Percentiles rank a stretch among this genome's conserved stretches.
Evolutionary conservation across 1,140 invertebrate species (phyloP).

Genomic region (Cydia strobilella): DNA sequence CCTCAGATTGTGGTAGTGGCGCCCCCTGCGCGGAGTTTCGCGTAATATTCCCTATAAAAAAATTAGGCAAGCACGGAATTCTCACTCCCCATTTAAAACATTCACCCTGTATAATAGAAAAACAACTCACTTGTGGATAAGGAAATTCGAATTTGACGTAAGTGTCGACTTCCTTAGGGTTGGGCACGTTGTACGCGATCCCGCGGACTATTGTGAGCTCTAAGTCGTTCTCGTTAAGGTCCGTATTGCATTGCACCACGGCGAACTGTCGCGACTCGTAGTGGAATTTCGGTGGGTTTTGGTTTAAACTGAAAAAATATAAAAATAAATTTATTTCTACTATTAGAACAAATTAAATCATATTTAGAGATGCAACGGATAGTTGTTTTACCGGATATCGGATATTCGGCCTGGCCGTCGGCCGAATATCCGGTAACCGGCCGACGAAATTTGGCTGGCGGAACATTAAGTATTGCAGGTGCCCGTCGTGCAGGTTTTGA

Average conservation of each 20-base stretch:
- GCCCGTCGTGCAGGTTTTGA: too few relatives aligned
- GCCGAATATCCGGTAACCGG: too few relatives aligned
- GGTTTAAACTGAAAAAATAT: constrained; percentile 70
- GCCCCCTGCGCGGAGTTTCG: too few relatives aligned
- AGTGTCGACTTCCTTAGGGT: constrained; percentile 95
- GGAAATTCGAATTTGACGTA: constrained; percentile 97
- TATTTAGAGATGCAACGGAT: too few relatives aligned
- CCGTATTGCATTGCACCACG: constrained; percentile 95
- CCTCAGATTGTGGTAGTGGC: too few relatives aligned
- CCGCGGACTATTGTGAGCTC: constrained; percentile 93
- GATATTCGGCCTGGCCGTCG: too few relatives aligned
- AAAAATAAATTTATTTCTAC: background rate
- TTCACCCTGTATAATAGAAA: background rate
- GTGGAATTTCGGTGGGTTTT: constrained; percentile 92
- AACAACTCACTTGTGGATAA: constrained; percentile 87
- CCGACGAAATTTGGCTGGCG: too few relatives aligned
- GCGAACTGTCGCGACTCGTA: constrained; percentile 95
- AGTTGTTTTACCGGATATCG: too few relatives aligned
- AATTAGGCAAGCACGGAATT: too few relatives aligned
- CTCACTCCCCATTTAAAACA: background rate
- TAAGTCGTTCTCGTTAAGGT: constrained; percentile 94
- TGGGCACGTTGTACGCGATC: constrained; percentile 91
- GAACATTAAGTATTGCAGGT: too few relatives aligned
- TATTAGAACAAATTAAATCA: background rate
- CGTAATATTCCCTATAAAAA: too few relatives aligned